A percentile compares a stretch with the other conserved stretches of the same genome.
Evolutionary conservation across 2,113 vertebrate species (phyloP).

Genomic region (Nipponia nippon): DNA sequence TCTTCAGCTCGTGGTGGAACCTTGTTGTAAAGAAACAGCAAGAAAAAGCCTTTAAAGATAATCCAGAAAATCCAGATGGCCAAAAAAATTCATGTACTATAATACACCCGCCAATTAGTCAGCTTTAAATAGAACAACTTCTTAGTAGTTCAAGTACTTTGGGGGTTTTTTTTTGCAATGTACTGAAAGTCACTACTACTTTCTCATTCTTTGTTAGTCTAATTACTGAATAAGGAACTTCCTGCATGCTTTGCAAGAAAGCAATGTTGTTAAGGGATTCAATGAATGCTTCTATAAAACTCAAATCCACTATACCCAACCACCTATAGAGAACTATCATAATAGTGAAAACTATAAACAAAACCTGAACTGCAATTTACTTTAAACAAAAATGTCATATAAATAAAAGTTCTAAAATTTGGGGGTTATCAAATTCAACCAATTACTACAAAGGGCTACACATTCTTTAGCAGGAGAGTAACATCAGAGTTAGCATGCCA

Average conservation of each 20-base stretch:
- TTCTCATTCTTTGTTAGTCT: not conserved
- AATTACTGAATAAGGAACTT: not conserved
- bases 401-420: not conserved
- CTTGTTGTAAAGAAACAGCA: conserved; percentile 70
- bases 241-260: not conserved
- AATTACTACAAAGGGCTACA: not conserved
- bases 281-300: not conserved
- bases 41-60: not conserved
- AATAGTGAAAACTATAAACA: not conserved
- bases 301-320: not conserved
- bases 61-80: not conserved
- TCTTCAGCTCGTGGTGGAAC: conserved; percentile 96
- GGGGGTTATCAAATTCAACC: not conserved
- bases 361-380: not conserved
- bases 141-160: not conserved
- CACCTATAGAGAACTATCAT: not conserved
- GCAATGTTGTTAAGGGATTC: not conserved
- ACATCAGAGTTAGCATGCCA: not conserved
- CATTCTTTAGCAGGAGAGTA: not conserved
- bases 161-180: not conserved
- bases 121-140: not conserved
- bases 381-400: not conserved
- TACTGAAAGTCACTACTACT: not conserved
- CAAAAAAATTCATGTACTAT: not conserved
- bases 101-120: not conserved